Conservation (phyloP, 2,888 invertebrate species). For the Lissocephala sabroskyi region DNA sequence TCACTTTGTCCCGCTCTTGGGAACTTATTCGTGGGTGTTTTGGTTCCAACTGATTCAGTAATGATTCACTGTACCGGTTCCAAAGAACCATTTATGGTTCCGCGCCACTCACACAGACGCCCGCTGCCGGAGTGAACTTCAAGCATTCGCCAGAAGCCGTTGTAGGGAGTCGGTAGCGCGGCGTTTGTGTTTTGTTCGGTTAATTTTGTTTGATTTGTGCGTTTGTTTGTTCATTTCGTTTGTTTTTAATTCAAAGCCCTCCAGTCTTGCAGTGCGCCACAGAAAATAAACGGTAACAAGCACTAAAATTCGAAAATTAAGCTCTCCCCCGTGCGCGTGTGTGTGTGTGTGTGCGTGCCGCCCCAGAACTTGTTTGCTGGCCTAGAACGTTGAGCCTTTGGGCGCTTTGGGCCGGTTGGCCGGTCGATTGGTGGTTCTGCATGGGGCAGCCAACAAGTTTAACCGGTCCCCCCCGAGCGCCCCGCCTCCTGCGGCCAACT, state of each 20-base stretch:
- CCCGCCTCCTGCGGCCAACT: conserved; percentile 62
- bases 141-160: no score
- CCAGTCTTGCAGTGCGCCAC: conserved; percentile 9
- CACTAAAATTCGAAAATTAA: conserved; percentile 35
- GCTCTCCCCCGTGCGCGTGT: conserved; percentile 31
- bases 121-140: no score
- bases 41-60: no score
- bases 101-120: no score
- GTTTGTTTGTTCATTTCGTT: conserved; percentile 61
- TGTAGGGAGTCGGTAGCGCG: conserved; percentile 41
- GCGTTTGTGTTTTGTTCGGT: conserved; percentile 46
- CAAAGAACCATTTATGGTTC: no score
- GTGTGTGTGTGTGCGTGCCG: conserved; percentile 28
- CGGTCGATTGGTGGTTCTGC: conserved; percentile 40
- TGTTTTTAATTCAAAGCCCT: conserved; percentile 54
- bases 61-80: no score
- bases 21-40: no score
- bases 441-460: conserved; percentile 62
- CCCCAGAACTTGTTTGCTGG: conserved; percentile 59
- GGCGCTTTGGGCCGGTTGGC: conserved; percentile 43
- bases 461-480: conserved; percentile 60
- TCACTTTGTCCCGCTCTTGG: no score
- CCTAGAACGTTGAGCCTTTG: conserved; percentile 22
- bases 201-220: no score
- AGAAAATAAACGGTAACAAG: neutral